Evolutionary conservation across 2,113 vertebrate species (phyloP), one percentile per base, ranked within the genome.

Genomic region (Centropristis striata): DNA sequence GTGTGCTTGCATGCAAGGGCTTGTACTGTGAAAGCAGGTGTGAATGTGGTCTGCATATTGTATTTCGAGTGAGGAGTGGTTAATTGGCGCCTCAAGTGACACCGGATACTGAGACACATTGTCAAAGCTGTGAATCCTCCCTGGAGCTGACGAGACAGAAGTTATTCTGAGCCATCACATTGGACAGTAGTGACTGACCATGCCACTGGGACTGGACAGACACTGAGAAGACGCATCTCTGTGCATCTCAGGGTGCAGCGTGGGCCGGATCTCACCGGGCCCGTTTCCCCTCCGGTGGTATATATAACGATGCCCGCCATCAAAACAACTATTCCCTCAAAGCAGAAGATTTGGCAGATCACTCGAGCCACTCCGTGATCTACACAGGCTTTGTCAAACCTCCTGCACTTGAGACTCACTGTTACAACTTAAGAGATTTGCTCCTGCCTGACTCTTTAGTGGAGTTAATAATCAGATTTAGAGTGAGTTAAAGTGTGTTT

Each of bases 71-170:
- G 68, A 82, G 49, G 39, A 65, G 73, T 61, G 61, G 74, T 84
- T 84, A 94, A 92, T 90, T 78, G 63, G 59, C 65, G 77, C 84
- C 86, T 87, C 54, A 41, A 71, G 89, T 90, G 75, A 81, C 75
- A 66, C 12, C 15, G 69, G 28, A 76, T 55, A 49, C 23, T 49
- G 37, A 74, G 68, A 82, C 44, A 72, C 68, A 27, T 64, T 82
- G 71, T 74, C 71, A 75, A 67, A 83, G 71, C 78, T 81, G 81
- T 69, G 57, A 92, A 87, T 81, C 70, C 39, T 85, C 75, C 69
- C 42, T 32, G 55, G 50, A 82, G 44, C 50, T 59, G 87, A 88
- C 75, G 71, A 51, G 77, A 75, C 67, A 50, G 53, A n/a, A 60
- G 81, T 73, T 88, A 76, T 82, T 88, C 69, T 77, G 55, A 90